phyloP scores from a whole-genome alignment of 2,113 vertebrate species.

The Takifugu flavidus region DNA sequence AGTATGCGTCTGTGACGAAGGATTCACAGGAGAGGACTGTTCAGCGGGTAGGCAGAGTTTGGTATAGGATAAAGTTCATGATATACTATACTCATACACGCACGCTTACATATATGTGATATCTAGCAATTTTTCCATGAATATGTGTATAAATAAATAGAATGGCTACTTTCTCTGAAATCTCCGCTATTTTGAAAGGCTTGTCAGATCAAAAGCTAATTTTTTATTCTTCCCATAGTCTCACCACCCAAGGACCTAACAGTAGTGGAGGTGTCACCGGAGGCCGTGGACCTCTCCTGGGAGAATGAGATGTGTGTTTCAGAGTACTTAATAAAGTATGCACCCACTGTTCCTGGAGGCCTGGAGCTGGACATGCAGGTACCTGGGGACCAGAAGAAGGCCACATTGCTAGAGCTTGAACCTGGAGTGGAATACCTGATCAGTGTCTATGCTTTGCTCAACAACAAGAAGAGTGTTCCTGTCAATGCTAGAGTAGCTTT shows the following conservation, averaged over 20 bases:
- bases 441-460: conserved; percentile 91
- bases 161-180: too few species aligned
- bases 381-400: conserved; percentile 82
- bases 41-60: conserved; percentile 66
- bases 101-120: not conserved
- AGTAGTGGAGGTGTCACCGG: conserved; percentile 84
- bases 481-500: conserved; percentile 93
- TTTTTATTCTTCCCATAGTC: conserved; percentile 72
- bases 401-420: conserved; percentile 88
- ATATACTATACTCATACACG: not conserved
- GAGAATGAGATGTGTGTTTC: conserved; percentile 89
- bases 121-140: too few species aligned
- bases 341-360: conserved; percentile 84
- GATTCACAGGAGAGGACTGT: conserved; percentile 86
- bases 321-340: conserved; percentile 86
- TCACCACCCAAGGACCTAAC: conserved; percentile 88
- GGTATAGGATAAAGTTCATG: not conserved
- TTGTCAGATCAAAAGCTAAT: too few species aligned
- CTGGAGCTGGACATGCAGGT: conserved; percentile 89
- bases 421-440: conserved; percentile 95
- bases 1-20: conserved; percentile 81
- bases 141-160: too few species aligned
- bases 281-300: conserved; percentile 92
- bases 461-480: conserved; percentile 90
- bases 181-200: too few species aligned